Percentiles rank a stretch among this genome's conserved stretches.
These are phyloP conservation scores for Schizopygopsis pylzovi DNA, from an alignment of 2,797 vertebrate species.

Conservation along the genomic window DNA sequence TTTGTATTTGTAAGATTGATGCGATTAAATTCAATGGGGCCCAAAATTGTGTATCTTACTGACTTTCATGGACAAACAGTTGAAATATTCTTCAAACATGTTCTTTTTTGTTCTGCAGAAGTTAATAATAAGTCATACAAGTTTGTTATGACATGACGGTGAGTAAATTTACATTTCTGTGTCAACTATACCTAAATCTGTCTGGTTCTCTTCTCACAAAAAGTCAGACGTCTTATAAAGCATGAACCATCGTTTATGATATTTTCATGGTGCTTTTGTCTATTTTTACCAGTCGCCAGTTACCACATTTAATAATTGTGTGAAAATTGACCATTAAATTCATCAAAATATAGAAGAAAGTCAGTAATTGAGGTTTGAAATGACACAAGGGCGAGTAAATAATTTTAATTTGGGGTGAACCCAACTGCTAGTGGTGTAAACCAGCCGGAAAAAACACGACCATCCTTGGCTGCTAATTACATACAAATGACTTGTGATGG, in stretches of 20 bases:
- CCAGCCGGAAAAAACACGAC: slow-evolving; percentile 7
- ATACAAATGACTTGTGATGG: slow-evolving; percentile 49
- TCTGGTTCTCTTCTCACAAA: not conserved
- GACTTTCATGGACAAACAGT: not conserved
- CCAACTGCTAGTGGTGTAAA: not conserved
- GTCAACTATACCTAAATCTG: not conserved
- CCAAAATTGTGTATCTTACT: too few relatives aligned
- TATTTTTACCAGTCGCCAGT: not conserved
- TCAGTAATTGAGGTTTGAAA: not conserved
- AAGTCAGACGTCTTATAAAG: not conserved
- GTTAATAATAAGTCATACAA: not conserved
- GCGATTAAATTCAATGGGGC: not conserved
- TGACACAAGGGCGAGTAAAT: not conserved
- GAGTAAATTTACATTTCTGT: not conserved
- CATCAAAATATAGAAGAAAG: not conserved
- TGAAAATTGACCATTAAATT: not conserved
- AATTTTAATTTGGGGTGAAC: not conserved
- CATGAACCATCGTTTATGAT: not conserved
- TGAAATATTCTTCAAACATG: not conserved
- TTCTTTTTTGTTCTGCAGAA: not conserved
- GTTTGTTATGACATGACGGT: not conserved
- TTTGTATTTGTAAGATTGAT: too few relatives aligned
- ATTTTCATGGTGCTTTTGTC: not conserved
- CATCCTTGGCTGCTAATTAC: slow-evolving; percentile 45
- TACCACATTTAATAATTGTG: not conserved